phyloP scores from a whole-genome alignment of 2,888 invertebrate genomes.

The Agriotes lineatus region DNA sequence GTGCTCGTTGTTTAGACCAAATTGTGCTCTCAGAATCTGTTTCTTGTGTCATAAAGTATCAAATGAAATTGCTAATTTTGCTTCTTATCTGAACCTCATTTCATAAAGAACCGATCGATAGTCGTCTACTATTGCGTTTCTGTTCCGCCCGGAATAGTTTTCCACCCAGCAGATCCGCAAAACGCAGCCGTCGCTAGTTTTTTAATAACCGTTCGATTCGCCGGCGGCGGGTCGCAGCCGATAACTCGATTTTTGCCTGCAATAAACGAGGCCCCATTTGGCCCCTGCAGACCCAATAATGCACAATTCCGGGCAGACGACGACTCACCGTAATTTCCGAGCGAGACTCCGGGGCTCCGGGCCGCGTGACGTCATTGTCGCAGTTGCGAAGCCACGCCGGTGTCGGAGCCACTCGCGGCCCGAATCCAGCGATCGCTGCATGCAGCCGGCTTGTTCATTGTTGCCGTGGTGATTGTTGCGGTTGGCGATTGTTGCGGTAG shows the following conservation, averaged over 20 bases:
- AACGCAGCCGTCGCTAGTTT: too few relatives aligned
- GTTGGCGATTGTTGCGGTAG: neutral
- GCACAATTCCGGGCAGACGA: slow-evolving; percentile 44
- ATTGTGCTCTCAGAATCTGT: too few relatives aligned
- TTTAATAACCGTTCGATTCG: too few relatives aligned
- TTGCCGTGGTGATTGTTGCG: slow-evolving; percentile 15
- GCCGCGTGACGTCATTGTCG: slow-evolving; percentile 46
- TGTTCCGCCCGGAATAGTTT: too few relatives aligned
- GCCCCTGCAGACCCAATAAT: slow-evolving; percentile 37
- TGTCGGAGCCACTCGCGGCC: slow-evolving; percentile 42
- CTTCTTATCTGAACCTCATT: too few relatives aligned
- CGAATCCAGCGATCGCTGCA: slow-evolving; percentile 28
- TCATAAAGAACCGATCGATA: too few relatives aligned
- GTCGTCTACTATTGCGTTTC: too few relatives aligned
- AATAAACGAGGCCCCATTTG: slow-evolving; percentile 28
- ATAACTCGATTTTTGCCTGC: slow-evolving; percentile 20
- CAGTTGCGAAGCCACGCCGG: slow-evolving; percentile 44
- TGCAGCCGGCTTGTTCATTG: slow-evolving; percentile 30
- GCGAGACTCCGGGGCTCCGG: slow-evolving; percentile 41
- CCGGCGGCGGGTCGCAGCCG: neutral
- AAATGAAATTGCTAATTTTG: too few relatives aligned
- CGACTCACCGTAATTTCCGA: slow-evolving; percentile 46
- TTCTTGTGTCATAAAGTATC: too few relatives aligned
- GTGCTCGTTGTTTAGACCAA: too few relatives aligned
- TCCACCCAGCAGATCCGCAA: too few relatives aligned